Conservation (phyloP, 2,113 vertebrate genomes). For the Lepus timidus region DNA sequence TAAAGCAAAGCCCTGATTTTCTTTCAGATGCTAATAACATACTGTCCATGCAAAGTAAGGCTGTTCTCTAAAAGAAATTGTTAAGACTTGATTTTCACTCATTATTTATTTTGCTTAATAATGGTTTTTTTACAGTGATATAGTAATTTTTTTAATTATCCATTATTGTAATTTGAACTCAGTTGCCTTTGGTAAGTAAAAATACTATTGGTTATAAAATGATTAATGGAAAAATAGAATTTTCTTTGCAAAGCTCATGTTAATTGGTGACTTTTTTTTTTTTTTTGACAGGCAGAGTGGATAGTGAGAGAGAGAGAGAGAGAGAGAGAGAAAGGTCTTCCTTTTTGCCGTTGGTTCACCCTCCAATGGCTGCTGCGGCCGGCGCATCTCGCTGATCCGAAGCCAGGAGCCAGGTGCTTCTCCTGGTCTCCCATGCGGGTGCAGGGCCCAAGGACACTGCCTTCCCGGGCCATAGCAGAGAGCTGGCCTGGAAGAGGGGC, state of each 20-base stretch:
- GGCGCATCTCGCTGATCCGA: too few species aligned
- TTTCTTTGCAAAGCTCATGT: constrained; percentile 4
- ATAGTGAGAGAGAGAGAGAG: too few species aligned
- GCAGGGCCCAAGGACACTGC: too few species aligned
- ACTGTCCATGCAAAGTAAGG: constrained; percentile 79
- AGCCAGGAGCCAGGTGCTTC: too few species aligned
- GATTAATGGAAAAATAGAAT: constrained; percentile 24
- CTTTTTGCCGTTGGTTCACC: too few species aligned
- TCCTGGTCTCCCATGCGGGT: too few species aligned
- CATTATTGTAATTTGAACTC: constrained; percentile 57
- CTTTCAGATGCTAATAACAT: constrained; percentile 85
- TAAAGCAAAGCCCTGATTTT: constrained; percentile 84
- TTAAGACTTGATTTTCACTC: constrained; percentile 67
- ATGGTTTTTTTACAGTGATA: constrained; percentile 47
- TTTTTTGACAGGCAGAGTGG: too few species aligned
- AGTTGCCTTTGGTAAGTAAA: constrained; percentile 38
- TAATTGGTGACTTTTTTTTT: constrained; percentile 20
- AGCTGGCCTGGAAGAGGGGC: too few species aligned
- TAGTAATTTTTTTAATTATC: constrained; percentile 49
- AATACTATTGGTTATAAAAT: constrained; percentile 51
- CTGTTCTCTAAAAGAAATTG: constrained; percentile 70
- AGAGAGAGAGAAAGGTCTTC: too few species aligned
- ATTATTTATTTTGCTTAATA: constrained; percentile 75
- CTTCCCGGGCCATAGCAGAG: too few species aligned
- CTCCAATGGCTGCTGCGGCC: too few species aligned